Evolutionary conservation across 2,888 invertebrate species (phyloP), one percentile per base, ranked within the genome.

Genomic region (Amblyteles armatorius): DNA sequence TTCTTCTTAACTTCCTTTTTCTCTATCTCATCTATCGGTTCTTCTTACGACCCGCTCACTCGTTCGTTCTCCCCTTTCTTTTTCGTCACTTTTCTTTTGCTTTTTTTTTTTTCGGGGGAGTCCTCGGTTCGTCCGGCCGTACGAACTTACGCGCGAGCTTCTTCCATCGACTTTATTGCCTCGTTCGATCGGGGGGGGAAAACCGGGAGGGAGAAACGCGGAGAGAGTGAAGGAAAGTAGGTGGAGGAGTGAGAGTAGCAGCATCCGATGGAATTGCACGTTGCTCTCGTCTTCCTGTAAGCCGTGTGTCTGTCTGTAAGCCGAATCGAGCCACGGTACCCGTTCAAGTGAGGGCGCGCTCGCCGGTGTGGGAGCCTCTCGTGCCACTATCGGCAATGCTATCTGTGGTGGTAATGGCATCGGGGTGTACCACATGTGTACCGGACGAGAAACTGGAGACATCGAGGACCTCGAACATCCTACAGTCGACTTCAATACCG

Each of bases 101-200:
- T 76, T 55, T 29, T 57, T 55, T 73, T 63, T 73, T 52, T 72
- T 79, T 22, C n/a, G 50, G 22, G 67, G 71, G 48, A 60, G 69
- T 79, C 55, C 71, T 79, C 74, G 36, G 48, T 73, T 68, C 44
- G 77, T 65, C 67, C 52, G 72, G 79, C 73, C 69, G 77, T 82
- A 57, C 72, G 65, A 83, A 83, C 84, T 79, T 82, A 82, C 84
- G 77, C 77, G 84, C 74, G 74, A 82, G 83, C 72, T 82, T 79
- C 77, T 74, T 82, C 82, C 60, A 84, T 87, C 85, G 87, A 87
- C 83, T 83, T 85, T 83, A 85, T 85, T 82, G 83, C 83, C 79
- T 82, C 86, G 68, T 83, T 82, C 85, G 71, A 76, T 60, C 33
- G 73, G n/a, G n/a, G 52, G 52, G 67, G 16, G 67, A 50, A 6